phyloP scores from a whole-genome alignment of 2,113 vertebrate species.

The Todiramphus chloris region DNA sequence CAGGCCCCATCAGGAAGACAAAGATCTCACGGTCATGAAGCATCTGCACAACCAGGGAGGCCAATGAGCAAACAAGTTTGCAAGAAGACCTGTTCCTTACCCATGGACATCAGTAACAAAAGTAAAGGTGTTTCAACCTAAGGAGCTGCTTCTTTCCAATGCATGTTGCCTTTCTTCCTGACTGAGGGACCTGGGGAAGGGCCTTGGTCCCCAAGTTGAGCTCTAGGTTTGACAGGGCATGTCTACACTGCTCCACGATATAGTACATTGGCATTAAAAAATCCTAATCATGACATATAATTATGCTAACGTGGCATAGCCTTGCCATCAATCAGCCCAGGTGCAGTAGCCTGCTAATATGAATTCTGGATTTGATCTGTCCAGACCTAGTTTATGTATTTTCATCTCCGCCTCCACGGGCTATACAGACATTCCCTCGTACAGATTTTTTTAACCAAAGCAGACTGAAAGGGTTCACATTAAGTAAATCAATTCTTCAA shows the following conservation, averaged over 20 bases:
- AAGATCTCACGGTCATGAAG: background rate
- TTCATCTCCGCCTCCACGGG: background rate
- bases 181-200: background rate
- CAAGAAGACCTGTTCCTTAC: background rate
- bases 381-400: background rate
- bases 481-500: constrained; percentile 14
- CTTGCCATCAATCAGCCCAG: background rate
- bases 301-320: background rate
- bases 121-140: background rate
- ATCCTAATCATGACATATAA: background rate
- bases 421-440: background rate
- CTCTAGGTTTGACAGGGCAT: background rate
- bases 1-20: background rate
- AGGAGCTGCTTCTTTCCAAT: background rate
- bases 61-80: background rate
- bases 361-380: background rate
- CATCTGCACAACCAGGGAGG: background rate
- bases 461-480: background rate
- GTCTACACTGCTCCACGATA: background rate
- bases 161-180: background rate
- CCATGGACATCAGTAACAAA: background rate
- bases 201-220: background rate
- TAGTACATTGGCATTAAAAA: background rate
- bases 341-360: background rate
- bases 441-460: constrained; percentile 8